These are phyloP conservation scores for Chrysopilus asiliformis DNA, from an alignment of 2,888 invertebrate genomes.

Conservation along the genomic window DNA sequence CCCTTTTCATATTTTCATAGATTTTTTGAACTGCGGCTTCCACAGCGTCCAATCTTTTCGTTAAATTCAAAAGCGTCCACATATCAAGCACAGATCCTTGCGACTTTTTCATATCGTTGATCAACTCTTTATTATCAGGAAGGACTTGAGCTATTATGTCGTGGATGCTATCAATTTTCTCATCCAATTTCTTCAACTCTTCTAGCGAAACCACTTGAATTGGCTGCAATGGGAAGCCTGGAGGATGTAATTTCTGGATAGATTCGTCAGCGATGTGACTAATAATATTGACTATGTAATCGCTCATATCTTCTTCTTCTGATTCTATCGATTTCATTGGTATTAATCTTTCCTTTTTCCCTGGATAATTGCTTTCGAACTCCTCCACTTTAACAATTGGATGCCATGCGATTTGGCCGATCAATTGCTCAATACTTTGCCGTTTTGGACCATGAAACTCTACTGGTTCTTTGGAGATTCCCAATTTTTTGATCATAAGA, in stretches of 20 bases:
- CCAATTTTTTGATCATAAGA: constrained; percentile 26
- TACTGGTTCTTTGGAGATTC: background rate
- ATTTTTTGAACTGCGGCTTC: constrained; percentile 5
- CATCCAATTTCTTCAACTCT: background rate
- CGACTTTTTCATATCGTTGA: background rate
- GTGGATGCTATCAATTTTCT: constrained; percentile 4
- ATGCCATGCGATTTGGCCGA: background rate
- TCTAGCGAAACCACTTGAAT: constrained; percentile 1
- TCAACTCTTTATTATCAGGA: constrained; percentile 4
- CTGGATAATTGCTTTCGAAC: constrained; percentile 1
- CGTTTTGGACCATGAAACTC: constrained; percentile 8
- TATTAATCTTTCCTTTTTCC: constrained; percentile 1
- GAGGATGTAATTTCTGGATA: background rate
- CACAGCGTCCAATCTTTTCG: constrained; percentile 8
- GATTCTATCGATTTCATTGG: background rate
- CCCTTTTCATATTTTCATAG: background rate
- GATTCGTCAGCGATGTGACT: background rate
- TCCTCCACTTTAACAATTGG: constrained; percentile 5
- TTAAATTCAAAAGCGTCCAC: constrained; percentile 7
- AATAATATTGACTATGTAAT: background rate
- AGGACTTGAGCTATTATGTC: constrained; percentile 2
- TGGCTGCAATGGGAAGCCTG: constrained; percentile 6
- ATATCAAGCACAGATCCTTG: constrained; percentile 4
- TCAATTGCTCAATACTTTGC: constrained; percentile 5
- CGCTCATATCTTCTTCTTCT: background rate